Evolutionary conservation across 2,888 invertebrate species (phyloP).

Genomic region (Cordilura impudica): DNA sequence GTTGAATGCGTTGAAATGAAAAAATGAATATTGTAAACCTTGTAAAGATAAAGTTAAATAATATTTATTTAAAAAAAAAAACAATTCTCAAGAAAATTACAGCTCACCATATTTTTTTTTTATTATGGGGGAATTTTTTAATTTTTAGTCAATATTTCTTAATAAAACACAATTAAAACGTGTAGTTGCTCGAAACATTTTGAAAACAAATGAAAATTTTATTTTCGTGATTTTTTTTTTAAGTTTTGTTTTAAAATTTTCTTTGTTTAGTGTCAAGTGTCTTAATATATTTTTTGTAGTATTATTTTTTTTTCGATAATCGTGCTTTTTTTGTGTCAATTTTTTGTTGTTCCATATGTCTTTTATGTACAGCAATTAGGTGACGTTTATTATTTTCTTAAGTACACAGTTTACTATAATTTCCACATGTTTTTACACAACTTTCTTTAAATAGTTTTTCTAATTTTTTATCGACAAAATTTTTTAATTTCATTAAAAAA

Average conservation of each 20-base stretch:
- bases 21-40: too few species aligned
- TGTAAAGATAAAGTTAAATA: background rate
- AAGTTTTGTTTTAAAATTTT: slow-evolving; percentile 6
- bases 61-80: background rate
- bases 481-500: background rate
- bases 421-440: slow-evolving; percentile 51
- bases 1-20: too few species aligned
- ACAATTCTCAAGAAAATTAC: slow-evolving; percentile 7
- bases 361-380: background rate
- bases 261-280: slow-evolving; percentile 39
- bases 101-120: slow-evolving; percentile 14
- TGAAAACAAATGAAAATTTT: background rate
- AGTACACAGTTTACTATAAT: slow-evolving; percentile 38
- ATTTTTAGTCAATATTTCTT: background rate
- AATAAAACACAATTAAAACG: background rate
- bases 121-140: background rate
- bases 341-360: slow-evolving; percentile 49
- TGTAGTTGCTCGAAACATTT: background rate
- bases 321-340: slow-evolving; percentile 16
- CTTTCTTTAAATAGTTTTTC: slow-evolving; percentile 4
- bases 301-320: background rate
- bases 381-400: slow-evolving; percentile 42
- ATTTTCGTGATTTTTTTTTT: slow-evolving; percentile 5
- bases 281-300: background rate
- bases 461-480: slow-evolving; percentile 6